Evolutionary conservation across 2,797 vertebrate genomes (phyloP), one percentile per base, ranked within the genome.

Genomic region (Paguma larvata): DNA sequence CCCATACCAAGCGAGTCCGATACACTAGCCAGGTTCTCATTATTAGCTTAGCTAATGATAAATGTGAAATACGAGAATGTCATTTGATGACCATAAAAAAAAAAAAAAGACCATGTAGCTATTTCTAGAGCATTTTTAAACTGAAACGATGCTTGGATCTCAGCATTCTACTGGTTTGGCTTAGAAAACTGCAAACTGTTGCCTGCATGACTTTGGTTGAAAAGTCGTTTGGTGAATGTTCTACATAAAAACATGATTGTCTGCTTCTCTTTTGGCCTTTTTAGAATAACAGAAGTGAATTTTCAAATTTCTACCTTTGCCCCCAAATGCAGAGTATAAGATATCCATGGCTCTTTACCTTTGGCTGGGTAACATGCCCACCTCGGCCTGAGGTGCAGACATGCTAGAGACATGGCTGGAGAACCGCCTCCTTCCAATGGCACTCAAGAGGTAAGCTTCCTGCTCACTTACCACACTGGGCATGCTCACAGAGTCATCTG

Each of bases 391-490:
- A 97, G 98, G 98, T 97, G 99, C 97, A 14, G 99, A 99, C 11
- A 99, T 98, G 97, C 99, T 99, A 62, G 99, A 99, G 98, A 99
- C 99, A 86, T 99, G 99, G 98, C 99, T 99, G 99, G 99, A 99
- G 99, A 99, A 99, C 10, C 99, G 98, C 38, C 99, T 99, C 98
- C 99, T 99, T 75, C 99, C 99, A 93, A 99, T 99, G 98, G 99
- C 97, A 59, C 99, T 99, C 97, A 99, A 99, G 97, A 99, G 98
- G 99, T 99, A 99, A 94, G 99, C 99, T 98, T 99, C 99, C 6
- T 99, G 99, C 98, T 99, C 99, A 98, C 99, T 99, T 99, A 99
- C 99, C 99, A 99, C 99, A 97, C 99, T 99, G 98, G 99, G 99
- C 98, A 99, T 99, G 97, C 99, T 99, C 83, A 99, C 98, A 75